Conservation (phyloP, 2,888 invertebrate species). For the Steinernema scapterisci region DNA sequence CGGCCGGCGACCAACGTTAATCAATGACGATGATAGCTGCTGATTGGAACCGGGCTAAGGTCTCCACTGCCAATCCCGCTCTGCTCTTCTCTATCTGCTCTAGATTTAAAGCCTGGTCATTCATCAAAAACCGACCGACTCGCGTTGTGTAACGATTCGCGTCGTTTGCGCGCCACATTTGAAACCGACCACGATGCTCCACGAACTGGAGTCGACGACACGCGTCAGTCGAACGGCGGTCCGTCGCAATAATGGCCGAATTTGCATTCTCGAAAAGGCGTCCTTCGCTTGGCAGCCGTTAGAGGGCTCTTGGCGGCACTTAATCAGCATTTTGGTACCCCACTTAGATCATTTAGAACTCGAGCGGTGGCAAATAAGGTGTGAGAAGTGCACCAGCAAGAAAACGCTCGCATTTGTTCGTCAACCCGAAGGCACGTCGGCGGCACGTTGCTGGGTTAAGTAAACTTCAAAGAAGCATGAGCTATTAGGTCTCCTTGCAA, state of each 20-base stretch:
- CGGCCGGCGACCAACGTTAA: conserved; percentile 6
- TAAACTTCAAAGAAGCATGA: too few relatives aligned
- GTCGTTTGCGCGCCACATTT: conserved; percentile 31
- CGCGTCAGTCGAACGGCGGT: neutral
- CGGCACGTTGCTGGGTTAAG: too few relatives aligned
- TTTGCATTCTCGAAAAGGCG: conserved; percentile 5
- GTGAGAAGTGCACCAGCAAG: too few relatives aligned
- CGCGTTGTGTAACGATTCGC: neutral
- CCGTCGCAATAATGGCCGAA: neutral
- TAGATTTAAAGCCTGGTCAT: conserved; percentile 31
- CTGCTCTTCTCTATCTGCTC: conserved; percentile 21
- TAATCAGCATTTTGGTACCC: too few relatives aligned
- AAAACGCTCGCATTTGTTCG: too few relatives aligned
- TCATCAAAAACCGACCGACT: conserved; percentile 25
- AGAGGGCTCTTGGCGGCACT: neutral
- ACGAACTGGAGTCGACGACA: too few relatives aligned
- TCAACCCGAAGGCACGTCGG: too few relatives aligned
- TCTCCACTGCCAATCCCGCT: neutral
- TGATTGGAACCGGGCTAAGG: conserved; percentile 9
- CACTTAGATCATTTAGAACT: too few relatives aligned
- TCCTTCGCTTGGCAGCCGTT: neutral
- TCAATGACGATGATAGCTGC: neutral
- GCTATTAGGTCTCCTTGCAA: too few relatives aligned
- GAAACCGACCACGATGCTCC: neutral
- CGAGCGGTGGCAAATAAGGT: too few relatives aligned